These are phyloP conservation scores for Julus scanicus DNA, from an alignment of 2,888 invertebrate species.

Conservation along the genomic window DNA sequence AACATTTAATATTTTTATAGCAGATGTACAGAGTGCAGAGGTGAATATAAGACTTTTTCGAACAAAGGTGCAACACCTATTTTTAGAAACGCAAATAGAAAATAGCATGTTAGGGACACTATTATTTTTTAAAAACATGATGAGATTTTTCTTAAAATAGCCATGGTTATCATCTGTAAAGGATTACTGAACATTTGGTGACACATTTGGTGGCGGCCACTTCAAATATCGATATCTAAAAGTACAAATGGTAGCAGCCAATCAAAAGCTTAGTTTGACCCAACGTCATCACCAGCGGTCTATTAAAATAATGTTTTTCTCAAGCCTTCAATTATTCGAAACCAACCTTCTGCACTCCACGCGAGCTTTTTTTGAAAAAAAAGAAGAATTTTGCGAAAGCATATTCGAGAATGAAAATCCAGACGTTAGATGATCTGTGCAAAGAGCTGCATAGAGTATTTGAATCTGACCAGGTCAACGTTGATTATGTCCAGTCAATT, in stretches of 20 bases:
- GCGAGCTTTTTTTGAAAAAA: neutral
- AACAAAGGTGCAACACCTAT: no score
- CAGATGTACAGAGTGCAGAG: neutral
- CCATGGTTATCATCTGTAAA: slow-evolving; percentile 9
- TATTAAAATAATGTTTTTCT: neutral
- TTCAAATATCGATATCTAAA: neutral
- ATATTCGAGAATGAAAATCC: slow-evolving; percentile 19
- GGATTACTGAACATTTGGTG: neutral
- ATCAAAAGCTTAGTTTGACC: neutral
- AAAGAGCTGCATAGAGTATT: slow-evolving; percentile 81
- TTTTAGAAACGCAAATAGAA: no score
- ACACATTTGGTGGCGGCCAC: slow-evolving; percentile 38
- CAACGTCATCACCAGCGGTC: neutral
- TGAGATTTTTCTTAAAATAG: neutral
- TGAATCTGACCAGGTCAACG: slow-evolving; percentile 82
- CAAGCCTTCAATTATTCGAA: neutral
- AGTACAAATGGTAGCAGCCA: neutral
- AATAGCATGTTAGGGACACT: no score
- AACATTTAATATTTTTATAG: neutral
- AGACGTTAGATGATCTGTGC: slow-evolving; percentile 63
- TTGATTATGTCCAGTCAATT: slow-evolving; percentile 87
- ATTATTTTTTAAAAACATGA: no score
- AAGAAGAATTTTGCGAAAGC: neutral
- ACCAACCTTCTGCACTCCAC: neutral
- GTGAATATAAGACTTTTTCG: neutral